Evolutionary conservation across 2,888 invertebrate species (phyloP), one percentile per base, ranked within the genome.

Genomic region (Drosophila fungiperda): DNA sequence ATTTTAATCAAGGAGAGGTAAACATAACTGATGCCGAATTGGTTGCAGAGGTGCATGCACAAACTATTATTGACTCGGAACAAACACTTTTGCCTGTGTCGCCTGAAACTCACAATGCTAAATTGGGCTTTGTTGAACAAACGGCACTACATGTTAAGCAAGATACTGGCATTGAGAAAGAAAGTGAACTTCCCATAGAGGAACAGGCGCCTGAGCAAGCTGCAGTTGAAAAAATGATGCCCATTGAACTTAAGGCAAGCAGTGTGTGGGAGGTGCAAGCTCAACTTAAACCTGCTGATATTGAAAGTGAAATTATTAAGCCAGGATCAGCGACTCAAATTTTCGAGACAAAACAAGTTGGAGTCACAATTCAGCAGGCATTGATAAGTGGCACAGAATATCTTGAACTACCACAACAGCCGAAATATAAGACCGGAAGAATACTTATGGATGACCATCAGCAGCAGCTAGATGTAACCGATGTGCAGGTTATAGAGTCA

Each of bases 41-140:
- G 68, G 95, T 95, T 8, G 93, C 94, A 90, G 94, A 95, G 83
- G 91, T 96, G 38, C 94, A 94, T 12, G 94, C 95, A 81, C 94
- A 95, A 4, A 84, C 94, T 26, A 90, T 95, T 20, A 95, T 96
- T 74, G 97, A 97, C 83, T 95, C 95, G 81, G 97, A 97, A 93
- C 92, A 76, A 23, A 40, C 70, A 11, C 63, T 89, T 11, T 7
- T 57, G 3, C 17, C 76, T 11, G 69, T 60, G 11, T 29, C 33
- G 0, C 82, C 81, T 3, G 20, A 78, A 15, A 48, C 35, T 1
- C 68, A 66, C 2, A 71, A 54, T 68, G 87, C 86, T 6, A 80
- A 78, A 9, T 3, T 82, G 0, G 67, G 83, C 15, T 89, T 86
- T 45, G 76, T 88, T 12, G 76, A 95, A 2, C 95, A 95, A 81